Conservation (phyloP, 2,797 vertebrate genomes). For the Alcedo atthis region DNA sequence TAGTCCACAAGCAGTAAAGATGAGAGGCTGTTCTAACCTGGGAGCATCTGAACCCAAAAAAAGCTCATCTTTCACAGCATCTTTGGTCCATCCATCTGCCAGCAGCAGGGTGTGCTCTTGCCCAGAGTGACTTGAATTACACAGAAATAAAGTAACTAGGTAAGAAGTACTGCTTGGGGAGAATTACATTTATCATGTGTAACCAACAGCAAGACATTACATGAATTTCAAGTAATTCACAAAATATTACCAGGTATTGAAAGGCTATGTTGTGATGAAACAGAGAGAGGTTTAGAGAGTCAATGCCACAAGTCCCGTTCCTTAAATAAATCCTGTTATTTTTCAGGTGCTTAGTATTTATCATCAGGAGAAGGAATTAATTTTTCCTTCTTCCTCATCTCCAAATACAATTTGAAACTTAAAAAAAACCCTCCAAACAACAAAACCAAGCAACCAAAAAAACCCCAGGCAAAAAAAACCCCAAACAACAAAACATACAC, state of each 20-base stretch:
- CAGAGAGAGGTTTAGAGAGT: fast-evolving
- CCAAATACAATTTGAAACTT: neutral
- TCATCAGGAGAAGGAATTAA: fast-evolving
- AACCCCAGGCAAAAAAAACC: too few relatives aligned
- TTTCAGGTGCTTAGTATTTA: neutral
- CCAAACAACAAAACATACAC: too few relatives aligned
- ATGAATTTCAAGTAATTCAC: neutral
- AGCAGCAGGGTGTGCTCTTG: fast-evolving
- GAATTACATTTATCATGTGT: fast-evolving
- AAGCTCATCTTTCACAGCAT: neutral
- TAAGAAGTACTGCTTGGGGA: neutral
- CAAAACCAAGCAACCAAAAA: too few relatives aligned
- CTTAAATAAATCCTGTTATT: neutral
- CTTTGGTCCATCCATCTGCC: neutral
- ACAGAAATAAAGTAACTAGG: neutral
- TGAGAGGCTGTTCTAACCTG: neutral
- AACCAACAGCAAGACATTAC: neutral
- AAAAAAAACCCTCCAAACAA: too few relatives aligned
- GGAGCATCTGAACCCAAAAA: neutral
- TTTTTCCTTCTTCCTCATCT: neutral
- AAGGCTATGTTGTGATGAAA: fast-evolving
- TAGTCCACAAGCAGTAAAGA: neutral
- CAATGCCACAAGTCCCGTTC: neutral
- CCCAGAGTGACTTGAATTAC: neutral
- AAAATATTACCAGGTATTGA: neutral